Conservation (phyloP, 1,140 invertebrate genomes). For the Periplaneta americana region DNA sequence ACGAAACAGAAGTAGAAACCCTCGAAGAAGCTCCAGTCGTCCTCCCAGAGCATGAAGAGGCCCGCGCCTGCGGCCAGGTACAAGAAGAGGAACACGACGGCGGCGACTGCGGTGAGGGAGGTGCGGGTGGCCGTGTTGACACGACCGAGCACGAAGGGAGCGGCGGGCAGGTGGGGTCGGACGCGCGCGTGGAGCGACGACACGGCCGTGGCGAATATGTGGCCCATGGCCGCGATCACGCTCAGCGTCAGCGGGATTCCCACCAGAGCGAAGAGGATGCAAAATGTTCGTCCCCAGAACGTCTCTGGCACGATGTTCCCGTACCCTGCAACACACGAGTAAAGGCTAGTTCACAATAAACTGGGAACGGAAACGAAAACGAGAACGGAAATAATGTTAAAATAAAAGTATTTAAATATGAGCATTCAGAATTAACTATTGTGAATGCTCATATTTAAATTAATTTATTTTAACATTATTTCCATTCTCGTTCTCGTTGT, state of each 20-base stretch:
- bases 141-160: neutral
- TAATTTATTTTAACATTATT: too few species aligned
- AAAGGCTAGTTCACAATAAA: too few species aligned
- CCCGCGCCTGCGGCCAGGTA: constrained; percentile 70
- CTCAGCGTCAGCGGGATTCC: constrained; percentile 90
- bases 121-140: constrained; percentile 40
- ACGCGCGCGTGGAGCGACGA: constrained; percentile 25
- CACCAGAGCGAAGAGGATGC: constrained; percentile 87
- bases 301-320: constrained; percentile 92
- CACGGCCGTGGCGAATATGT: constrained; percentile 76
- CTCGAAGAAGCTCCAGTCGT: constrained; percentile 87
- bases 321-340: constrained; percentile 68
- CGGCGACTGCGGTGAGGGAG: constrained; percentile 59
- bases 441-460: too few species aligned
- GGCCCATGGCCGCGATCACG: constrained; percentile 88
- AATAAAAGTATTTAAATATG: too few species aligned
- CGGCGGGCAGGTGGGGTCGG: constrained; percentile 14
- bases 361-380: too few species aligned
- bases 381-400: too few species aligned
- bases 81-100: constrained; percentile 65
- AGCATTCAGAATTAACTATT: too few species aligned
- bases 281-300: constrained; percentile 76
- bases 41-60: constrained; percentile 65
- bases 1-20: constrained; percentile 94
- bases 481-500: too few species aligned